Evolutionary conservation across 2,113 vertebrate genomes (phyloP), one percentile per base, ranked within the genome.

Genomic region (Bungarus multicinctus): DNA sequence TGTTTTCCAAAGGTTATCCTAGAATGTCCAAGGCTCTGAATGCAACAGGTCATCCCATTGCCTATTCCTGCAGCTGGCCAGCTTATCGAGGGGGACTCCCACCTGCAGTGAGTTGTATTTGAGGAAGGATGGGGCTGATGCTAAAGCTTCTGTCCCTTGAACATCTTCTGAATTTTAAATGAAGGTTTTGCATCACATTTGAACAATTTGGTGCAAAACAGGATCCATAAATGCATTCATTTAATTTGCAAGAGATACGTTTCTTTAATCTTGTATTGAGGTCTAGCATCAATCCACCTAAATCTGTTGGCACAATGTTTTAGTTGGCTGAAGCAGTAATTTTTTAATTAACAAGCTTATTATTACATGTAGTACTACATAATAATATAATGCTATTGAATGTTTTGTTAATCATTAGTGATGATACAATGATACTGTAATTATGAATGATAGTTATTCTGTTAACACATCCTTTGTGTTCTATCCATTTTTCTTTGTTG

Each of bases 51-150:
- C 98, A 96, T 34, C 98, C 98, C 64, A 99, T 99, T 0, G 98
- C 96, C 94, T 99, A 98, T 97, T 98, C 99, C 91, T 99, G 99
- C 97, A 99, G 99, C 92, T 99, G 99, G 99, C 99, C 99, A 11
- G 99, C 98, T 0, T 99, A 99, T 47, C 98, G 97, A 92, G 98
- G 99, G 3, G 99, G 99, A 8, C 98, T 99, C 1, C 99, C 99
- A 8, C 99, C 99, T 0, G 93, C 97, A 97, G 99, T 99, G 94
- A 98, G 97, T 2, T 2, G 39, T 88, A n/a, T 94, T 54, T 85
- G 0, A 34, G 11, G 22, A 58, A 34, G 14, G 8, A 11, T 45
- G 47, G 39, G 0, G 88, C 23, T 2, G 20, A 9, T 4, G 9
- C 89, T 3, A 3, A 43, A 10, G 88, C 34, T 34, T 22, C n/a